These are phyloP conservation scores for Phycodurus eques DNA, from an alignment of 2,113 vertebrate species.

Conservation along the genomic window DNA sequence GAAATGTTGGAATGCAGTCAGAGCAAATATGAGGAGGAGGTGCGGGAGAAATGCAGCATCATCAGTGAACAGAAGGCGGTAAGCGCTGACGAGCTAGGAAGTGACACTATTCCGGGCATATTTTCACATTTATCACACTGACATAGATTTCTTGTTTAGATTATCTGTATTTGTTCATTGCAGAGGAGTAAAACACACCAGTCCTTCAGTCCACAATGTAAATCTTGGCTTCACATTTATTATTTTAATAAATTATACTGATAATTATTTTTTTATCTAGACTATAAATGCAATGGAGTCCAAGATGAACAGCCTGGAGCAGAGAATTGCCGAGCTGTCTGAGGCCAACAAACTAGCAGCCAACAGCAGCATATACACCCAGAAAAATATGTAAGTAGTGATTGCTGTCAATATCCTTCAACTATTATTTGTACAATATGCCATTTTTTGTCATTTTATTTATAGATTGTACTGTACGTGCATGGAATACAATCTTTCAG, in stretches of 20 bases:
- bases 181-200: slow-evolving; percentile 8
- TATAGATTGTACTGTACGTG: background rate
- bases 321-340: slow-evolving; percentile 93
- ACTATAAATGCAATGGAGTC: slow-evolving; percentile 99
- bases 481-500: background rate
- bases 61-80: slow-evolving; percentile 97
- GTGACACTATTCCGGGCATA: slow-evolving; percentile 29
- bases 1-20: slow-evolving; percentile 90
- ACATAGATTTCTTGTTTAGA: slow-evolving; percentile 52
- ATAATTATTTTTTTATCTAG: slow-evolving; percentile 60
- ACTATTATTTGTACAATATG: background rate
- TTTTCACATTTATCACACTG: slow-evolving; percentile 59
- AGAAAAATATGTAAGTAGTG: slow-evolving; percentile 94
- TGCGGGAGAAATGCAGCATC: slow-evolving; percentile 89
- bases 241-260: background rate
- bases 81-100: slow-evolving; percentile 58
- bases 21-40: slow-evolving; percentile 90
- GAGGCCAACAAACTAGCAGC: slow-evolving; percentile 98
- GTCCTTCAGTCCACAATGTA: background rate
- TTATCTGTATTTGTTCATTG: slow-evolving; percentile 20
- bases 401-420: background rate
- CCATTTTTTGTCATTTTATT: background rate
- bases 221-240: slow-evolving; percentile 14
- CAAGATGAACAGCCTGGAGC: slow-evolving; percentile 94
- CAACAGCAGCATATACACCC: slow-evolving; percentile 97